A percentile compares a stretch with the other conserved stretches of the same genome.
Conservation (phyloP, 2,113 vertebrate genomes). For the Clupea harengus region DNA sequence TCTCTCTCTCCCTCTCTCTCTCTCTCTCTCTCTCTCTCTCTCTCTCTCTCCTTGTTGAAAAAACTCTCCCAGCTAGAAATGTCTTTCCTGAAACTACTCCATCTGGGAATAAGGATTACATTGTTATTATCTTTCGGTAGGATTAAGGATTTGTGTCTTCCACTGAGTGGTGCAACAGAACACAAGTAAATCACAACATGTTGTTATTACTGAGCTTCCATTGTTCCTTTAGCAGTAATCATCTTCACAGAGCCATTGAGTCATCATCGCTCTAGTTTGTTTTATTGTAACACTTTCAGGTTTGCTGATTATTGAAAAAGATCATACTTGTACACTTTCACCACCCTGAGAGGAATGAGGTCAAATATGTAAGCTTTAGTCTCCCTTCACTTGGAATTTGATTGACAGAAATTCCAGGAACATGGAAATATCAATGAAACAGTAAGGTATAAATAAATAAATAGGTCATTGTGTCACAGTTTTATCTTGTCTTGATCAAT, state of each 20-base stretch:
- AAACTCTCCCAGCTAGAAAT: slow-evolving; percentile 55
- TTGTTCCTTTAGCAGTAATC: slow-evolving; percentile 59
- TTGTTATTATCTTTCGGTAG: slow-evolving; percentile 72
- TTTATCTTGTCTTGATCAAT: slow-evolving; percentile 6
- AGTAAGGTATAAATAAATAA: neutral
- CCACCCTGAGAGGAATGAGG: neutral
- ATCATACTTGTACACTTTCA: neutral
- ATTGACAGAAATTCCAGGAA: neutral
- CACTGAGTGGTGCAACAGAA: slow-evolving; percentile 60
- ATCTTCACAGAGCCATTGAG: slow-evolving; percentile 11
- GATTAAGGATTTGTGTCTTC: slow-evolving; percentile 74
- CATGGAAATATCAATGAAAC: neutral
- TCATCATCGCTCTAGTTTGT: neutral
- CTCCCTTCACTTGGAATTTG: neutral
- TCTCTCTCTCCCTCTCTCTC: neutral
- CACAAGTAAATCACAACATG: slow-evolving; percentile 62
- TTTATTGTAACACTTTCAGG: neutral
- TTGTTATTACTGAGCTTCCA: slow-evolving; percentile 54
- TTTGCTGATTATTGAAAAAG: neutral
- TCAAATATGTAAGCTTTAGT: neutral
- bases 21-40: neutral
- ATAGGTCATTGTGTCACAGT: neutral
- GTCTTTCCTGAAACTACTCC: slow-evolving; percentile 63
- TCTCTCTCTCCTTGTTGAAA: slow-evolving; percentile 41
- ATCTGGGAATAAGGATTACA: slow-evolving; percentile 74